Evolutionary conservation across 2,797 vertebrate species (phyloP), one percentile per base, ranked within the genome.

Genomic region (Loris lydekkerianus): DNA sequence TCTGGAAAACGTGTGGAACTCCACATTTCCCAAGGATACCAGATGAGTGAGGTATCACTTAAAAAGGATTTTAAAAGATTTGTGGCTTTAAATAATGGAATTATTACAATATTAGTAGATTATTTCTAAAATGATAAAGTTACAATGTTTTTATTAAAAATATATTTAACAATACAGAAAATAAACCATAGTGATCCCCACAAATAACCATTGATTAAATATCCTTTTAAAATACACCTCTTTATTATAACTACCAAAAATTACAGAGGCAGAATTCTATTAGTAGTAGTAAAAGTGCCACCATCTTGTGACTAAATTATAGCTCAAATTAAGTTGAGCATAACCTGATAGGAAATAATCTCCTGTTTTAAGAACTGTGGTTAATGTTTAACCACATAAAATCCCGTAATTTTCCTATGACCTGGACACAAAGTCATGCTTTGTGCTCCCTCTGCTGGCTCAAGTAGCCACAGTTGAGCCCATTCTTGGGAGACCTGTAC

Each of bases 361-460:
- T 49, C 31, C 43, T 53, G 4, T 76, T 63, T 93, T 70, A 86
- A 75, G 87, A 46, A 34, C 72, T 21, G 10, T 91, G 84, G 92
- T 73, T 87, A 96, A 92, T 27, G 10, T 60, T 93, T 72, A 34
- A 3, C 29, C n/a, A 75, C 31, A 76, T 0, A 25, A 72, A 14
- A 11, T 17, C 29, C 34, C 23, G 63, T 40, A 53, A 56, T 90
- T 1, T 3, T 67, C 70, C 80, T 53, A 67, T 60, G 37, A 87
- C 37, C 46, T 9, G 4, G 27, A 91, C n/a, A 81, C 43, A 96
- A 96, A 95, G 11, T 88, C 86, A 93, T 23, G 0, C 83, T 61
- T 94, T 91, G 92, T 96, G 91, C 53, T 83, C 91, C 93, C 95
- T 87, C 91, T 97, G 53, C 91, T 93, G 96, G 73, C 56, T 86